Percentiles rank a stretch among this genome's conserved stretches.
phyloP scores from a whole-genome alignment of 2,888 invertebrate genomes.

The Nomada fabriciana region DNA sequence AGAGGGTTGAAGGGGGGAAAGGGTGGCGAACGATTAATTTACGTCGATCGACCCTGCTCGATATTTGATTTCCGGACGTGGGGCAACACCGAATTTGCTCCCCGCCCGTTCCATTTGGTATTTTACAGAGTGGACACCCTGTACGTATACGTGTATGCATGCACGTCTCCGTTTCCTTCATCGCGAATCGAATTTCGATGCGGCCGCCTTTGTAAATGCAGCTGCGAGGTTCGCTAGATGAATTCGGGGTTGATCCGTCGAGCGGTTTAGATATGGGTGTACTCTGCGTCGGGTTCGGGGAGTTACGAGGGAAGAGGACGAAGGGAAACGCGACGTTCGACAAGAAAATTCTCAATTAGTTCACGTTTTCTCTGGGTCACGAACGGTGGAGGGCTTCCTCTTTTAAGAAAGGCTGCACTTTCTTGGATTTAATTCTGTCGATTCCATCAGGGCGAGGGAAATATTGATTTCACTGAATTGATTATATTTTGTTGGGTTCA shows the following conservation, averaged over 20 bases:
- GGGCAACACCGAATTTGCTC: constrained; percentile 16
- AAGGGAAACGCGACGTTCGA: background rate
- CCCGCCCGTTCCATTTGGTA: background rate
- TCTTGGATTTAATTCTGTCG: background rate
- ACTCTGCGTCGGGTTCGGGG: too few species aligned
- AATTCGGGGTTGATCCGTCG: constrained; percentile 8
- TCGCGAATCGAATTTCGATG: constrained; percentile 37
- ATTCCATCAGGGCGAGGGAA: too few species aligned
- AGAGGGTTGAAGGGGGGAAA: background rate
- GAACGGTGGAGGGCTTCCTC: background rate
- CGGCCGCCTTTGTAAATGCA: constrained; percentile 30
- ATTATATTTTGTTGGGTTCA: too few species aligned
- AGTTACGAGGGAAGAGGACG: too few species aligned
- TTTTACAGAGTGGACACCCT: constrained; percentile 17
- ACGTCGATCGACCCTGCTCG: constrained; percentile 13
- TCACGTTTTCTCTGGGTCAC: background rate
- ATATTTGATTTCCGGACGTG: constrained; percentile 31
- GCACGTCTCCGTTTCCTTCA: background rate
- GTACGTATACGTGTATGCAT: background rate
- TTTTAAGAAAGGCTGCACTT: background rate
- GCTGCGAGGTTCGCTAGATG: background rate
- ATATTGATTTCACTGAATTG: too few species aligned
- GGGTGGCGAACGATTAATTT: constrained; percentile 38
- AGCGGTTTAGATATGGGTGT: background rate
- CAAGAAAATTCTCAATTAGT: background rate